Conservation (phyloP, 2,113 vertebrate species). For the Mirza zaza region DNA sequence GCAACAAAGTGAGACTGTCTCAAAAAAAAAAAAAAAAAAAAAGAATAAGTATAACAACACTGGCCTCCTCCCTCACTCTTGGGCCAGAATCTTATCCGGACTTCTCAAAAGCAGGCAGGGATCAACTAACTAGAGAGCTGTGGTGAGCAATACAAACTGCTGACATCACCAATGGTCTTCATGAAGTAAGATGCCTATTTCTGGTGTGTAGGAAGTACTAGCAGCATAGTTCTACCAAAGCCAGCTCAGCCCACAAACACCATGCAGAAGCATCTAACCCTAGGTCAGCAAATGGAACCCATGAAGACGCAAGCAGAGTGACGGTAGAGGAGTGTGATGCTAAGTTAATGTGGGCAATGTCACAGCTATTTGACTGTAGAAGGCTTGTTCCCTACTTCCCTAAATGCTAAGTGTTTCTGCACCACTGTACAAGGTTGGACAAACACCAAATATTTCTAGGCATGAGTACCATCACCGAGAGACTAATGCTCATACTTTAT, state of each 20-base stretch:
- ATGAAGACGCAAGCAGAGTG: neutral
- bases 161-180: neutral
- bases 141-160: neutral
- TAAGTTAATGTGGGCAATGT: fast-evolving
- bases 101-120: neutral
- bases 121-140: neutral
- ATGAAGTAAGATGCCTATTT: neutral
- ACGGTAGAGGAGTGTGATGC: fast-evolving
- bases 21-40: too few relatives aligned
- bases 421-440: fast-evolving
- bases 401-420: neutral
- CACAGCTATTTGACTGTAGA: neutral
- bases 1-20: too few relatives aligned
- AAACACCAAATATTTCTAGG: neutral
- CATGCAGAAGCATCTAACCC: neutral
- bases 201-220: neutral
- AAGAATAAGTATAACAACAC: neutral
- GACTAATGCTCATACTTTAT: neutral
- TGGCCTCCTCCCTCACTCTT: neutral
- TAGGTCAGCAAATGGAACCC: neutral
- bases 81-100: neutral
- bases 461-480: neutral
- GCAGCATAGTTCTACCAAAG: neutral
- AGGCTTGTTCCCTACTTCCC: neutral
- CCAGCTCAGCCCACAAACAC: too few relatives aligned